Percentiles rank a stretch among this genome's conserved stretches.
Evolutionary conservation across 2,113 vertebrate genomes (phyloP).

Genomic region (Xenopus borealis): DNA sequence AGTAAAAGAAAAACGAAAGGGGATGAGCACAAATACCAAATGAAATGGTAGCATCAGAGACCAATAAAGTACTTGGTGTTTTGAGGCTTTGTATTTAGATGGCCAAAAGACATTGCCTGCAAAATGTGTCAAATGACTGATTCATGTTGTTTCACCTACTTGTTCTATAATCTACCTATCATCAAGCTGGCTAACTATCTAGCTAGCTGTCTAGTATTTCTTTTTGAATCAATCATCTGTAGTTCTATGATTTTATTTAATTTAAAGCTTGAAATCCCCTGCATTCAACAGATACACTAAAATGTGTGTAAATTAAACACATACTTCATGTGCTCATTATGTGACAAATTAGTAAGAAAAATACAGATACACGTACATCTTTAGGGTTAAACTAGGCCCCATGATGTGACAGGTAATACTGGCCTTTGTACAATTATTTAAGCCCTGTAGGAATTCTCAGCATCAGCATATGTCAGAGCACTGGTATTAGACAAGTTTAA

Average conservation of each 20-base stretch:
- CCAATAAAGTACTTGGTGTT: too few relatives aligned
- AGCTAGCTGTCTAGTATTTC: too few relatives aligned
- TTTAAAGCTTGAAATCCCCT: conserved; percentile 43
- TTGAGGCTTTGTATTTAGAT: too few relatives aligned
- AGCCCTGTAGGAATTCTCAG: conserved; percentile 72
- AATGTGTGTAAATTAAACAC: conserved; percentile 66
- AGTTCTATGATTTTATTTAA: background rate
- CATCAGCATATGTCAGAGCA: conserved; percentile 75
- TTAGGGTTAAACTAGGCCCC: conserved; percentile 52
- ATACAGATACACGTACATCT: conserved; percentile 57
- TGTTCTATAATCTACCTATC: too few relatives aligned
- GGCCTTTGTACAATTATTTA: conserved; percentile 70
- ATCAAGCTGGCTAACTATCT: too few relatives aligned
- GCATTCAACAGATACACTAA: conserved; percentile 51
- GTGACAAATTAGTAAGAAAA: conserved; percentile 65
- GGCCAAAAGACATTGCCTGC: too few relatives aligned
- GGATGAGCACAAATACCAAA: too few relatives aligned
- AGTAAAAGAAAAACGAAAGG: too few relatives aligned
- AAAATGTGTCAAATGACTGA: too few relatives aligned
- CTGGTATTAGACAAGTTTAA: conserved; percentile 84
- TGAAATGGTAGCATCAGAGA: too few relatives aligned
- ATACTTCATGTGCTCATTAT: conserved; percentile 56
- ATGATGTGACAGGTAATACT: conserved; percentile 69
- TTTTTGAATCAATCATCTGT: background rate
- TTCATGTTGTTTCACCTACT: too few relatives aligned